A percentile compares a stretch with the other conserved stretches of the same genome.
These are phyloP conservation scores for Apogon hyalosoma DNA, from an alignment of 2,797 vertebrate species.

Conservation along the genomic window DNA sequence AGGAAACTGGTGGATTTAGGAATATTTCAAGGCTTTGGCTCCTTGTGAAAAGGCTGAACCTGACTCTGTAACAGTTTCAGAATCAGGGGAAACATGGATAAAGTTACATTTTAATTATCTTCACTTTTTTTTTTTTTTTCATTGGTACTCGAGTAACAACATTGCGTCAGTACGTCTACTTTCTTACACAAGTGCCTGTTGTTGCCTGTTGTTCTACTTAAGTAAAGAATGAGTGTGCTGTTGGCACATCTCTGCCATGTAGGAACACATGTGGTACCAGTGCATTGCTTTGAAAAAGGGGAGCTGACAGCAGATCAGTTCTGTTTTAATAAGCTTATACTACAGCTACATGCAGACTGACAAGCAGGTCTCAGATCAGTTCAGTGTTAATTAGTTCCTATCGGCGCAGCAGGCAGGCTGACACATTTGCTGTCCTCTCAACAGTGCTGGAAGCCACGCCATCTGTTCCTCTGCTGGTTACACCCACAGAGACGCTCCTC, in stretches of 20 bases:
- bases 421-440: conserved; percentile 46
- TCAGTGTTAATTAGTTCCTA: conserved; percentile 67
- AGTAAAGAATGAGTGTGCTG: no score
- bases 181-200: no score
- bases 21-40: no score
- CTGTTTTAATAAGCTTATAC: conserved; percentile 56
- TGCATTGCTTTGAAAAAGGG: conserved; percentile 17
- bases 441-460: conserved; percentile 42
- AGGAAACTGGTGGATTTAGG: no score
- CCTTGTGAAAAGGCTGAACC: no score
- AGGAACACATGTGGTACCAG: conserved; percentile 4
- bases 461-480: conserved; percentile 44
- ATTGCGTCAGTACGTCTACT: no score
- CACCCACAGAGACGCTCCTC: conserved; percentile 13
- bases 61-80: no score
- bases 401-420: conserved; percentile 43
- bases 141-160: no score
- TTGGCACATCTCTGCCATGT: neutral
- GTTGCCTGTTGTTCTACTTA: no score
- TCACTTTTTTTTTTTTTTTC: no score
- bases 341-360: conserved; percentile 34
- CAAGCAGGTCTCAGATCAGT: conserved; percentile 68
- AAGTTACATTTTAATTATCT: no score
- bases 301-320: conserved; percentile 57
- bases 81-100: no score